These are phyloP conservation scores for Melitaea athalia DNA, from an alignment of 2,888 invertebrate genomes.

Conservation along the genomic window DNA sequence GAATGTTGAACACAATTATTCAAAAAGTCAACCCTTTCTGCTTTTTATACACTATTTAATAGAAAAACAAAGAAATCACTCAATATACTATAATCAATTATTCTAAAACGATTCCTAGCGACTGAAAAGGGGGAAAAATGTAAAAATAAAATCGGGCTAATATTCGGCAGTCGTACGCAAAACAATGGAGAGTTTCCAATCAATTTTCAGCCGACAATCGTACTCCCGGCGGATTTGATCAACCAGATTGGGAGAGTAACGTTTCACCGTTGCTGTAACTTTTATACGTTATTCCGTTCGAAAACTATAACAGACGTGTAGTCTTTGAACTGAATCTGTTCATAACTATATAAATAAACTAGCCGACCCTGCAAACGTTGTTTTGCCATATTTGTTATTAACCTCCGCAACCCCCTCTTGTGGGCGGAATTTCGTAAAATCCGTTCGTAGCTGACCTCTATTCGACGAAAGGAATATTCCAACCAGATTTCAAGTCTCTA, in stretches of 20 bases:
- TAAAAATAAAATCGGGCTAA: conserved; percentile 27
- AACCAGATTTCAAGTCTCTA: too few species aligned
- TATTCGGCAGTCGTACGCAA: conserved; percentile 42
- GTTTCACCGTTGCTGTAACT: conserved; percentile 1
- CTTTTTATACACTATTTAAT: too few species aligned
- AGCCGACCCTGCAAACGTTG: too few species aligned
- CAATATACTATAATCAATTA: neutral
- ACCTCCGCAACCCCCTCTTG: too few species aligned
- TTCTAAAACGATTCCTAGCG: neutral
- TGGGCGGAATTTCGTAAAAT: too few species aligned
- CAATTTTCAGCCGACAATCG: conserved; percentile 50
- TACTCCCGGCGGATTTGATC: conserved; percentile 32
- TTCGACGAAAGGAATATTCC: too few species aligned
- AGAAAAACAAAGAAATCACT: neutral
- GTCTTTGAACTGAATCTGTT: neutral
- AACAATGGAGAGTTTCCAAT: conserved; percentile 44
- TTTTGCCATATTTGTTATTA: too few species aligned
- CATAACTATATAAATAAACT: neutral
- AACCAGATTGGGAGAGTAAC: conserved; percentile 29
- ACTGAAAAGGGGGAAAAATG: neutral
- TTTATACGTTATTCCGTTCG: neutral
- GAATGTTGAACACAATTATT: too few species aligned
- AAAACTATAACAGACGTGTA: neutral
- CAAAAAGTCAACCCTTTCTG: too few species aligned
- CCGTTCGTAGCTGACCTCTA: too few species aligned